phyloP scores from a whole-genome alignment of 1,140 invertebrate genomes.

The Eurosta solidaginis region DNA sequence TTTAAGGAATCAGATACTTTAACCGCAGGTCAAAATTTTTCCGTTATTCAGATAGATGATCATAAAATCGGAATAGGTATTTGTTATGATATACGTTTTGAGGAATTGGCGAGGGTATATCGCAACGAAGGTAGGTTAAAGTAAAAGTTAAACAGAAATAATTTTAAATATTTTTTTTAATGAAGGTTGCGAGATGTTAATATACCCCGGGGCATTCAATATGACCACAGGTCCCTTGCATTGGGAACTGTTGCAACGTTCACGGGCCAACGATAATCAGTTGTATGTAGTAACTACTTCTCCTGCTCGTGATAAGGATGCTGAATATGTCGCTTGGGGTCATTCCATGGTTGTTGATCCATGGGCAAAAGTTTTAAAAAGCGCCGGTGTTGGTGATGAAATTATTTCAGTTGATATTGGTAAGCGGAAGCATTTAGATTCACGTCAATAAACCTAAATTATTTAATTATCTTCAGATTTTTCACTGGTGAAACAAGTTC shows the following conservation, averaged over 20 bases:
- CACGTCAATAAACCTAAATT: not conserved
- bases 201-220: conserved; percentile 95
- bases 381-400: conserved; percentile 72
- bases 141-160: not conserved
- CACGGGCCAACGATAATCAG: conserved; percentile 85
- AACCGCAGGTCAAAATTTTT: conserved; percentile 73
- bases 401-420: conserved; percentile 76
- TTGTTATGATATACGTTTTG: conserved; percentile 93
- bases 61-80: conserved; percentile 89
- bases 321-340: conserved; percentile 87
- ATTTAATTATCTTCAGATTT: conserved; percentile 68
- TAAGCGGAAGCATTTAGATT: conserved; percentile 37
- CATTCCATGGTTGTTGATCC: conserved; percentile 85
- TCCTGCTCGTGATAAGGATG: conserved; percentile 73
- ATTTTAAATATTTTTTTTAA: conserved; percentile 22
- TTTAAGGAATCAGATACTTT: conserved; percentile 91
- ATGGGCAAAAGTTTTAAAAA: conserved; percentile 80
- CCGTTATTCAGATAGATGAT: conserved; percentile 73
- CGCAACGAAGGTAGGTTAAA: conserved; percentile 67
- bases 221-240: conserved; percentile 93
- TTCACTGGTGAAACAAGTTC: conserved; percentile 72
- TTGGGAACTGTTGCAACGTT: conserved; percentile 83
- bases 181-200: conserved; percentile 77
- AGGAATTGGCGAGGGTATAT: conserved; percentile 86
- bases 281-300: conserved; percentile 75